Evolutionary conservation across 1,140 invertebrate species (phyloP), one percentile per base, ranked within the genome.

Genomic region (Heliothis virescens): DNA sequence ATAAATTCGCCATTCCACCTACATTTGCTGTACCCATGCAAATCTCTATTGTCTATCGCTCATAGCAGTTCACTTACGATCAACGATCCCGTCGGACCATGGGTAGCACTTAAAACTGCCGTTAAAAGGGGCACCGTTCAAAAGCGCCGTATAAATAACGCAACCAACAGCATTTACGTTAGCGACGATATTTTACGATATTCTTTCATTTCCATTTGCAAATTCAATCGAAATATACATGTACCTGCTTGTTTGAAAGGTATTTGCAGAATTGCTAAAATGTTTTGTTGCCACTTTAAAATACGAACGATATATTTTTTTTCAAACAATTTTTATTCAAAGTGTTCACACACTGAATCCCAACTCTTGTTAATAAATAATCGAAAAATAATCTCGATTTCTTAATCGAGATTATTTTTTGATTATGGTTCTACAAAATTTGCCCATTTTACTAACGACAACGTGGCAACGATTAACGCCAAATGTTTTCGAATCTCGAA

Each of bases 121-220:
- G 91, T 92, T 93, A 92, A 92, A 92, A 93, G 89, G 88, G 89
- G 87, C 83, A 90, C 83, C 87, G 87, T 90, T 92, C 89, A 90
- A 93, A 91, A 90, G 90, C 89, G 76, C 79, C 89, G 85, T 92
- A 93, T 93, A 94, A 94, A 94, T 93, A 92, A 92, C 90, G 85
- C 88, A 86, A 82, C 86, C 86, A 85, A 86, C 84, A 89, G 87
- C 87, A 86, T 91, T 92, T 92, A 92, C 86, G 85, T 86, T 87
- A 83, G 85, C 84, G 87, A 89, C 88, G 83, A 89, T 90, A 91
- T 92, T 90, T 89, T 87, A 89, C 87, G 85, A 87, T 91, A 89
- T 90, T 89, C 85, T 88, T 89, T 91, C 86, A 87, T 91, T 92
- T 87, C 85, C 85, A 88, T 86, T 92, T 86, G 80, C 85, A 84